Conservation (phyloP, 2,113 vertebrate genomes). For the Psophia crepitans region DNA sequence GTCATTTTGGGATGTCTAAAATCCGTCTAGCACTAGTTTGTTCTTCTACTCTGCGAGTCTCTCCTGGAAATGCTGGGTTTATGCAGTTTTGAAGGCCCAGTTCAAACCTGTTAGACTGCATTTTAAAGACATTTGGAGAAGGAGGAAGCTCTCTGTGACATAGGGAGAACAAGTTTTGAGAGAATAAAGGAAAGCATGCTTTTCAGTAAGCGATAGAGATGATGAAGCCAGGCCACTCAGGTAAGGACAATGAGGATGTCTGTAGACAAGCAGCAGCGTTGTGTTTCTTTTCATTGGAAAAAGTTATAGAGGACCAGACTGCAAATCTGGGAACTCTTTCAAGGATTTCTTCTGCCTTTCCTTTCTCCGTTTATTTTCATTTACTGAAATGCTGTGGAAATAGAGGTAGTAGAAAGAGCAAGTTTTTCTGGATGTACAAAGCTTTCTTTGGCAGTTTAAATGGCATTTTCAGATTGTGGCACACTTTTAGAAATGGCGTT, state of each 20-base stretch:
- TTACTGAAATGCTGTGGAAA: not conserved
- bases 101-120: not conserved
- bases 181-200: not conserved
- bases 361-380: not conserved
- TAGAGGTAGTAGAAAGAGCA: not conserved
- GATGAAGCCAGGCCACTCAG: not conserved
- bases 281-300: not conserved
- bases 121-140: not conserved
- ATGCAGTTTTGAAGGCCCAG: not conserved
- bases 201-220: not conserved
- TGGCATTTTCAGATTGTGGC: not conserved
- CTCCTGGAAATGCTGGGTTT: not conserved
- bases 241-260: not conserved
- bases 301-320: not conserved
- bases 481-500: not conserved
- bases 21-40: not conserved
- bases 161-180: not conserved
- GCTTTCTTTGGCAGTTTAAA: not conserved
- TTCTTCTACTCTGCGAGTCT: not conserved
- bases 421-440: not conserved
- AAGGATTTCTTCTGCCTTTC: not conserved
- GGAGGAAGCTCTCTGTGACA: not conserved
- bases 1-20: not conserved
- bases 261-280: not conserved
- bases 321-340: not conserved